Evolutionary conservation across 2,888 invertebrate species (phyloP).

Genomic region (Zhuqinia jingwanae): DNA sequence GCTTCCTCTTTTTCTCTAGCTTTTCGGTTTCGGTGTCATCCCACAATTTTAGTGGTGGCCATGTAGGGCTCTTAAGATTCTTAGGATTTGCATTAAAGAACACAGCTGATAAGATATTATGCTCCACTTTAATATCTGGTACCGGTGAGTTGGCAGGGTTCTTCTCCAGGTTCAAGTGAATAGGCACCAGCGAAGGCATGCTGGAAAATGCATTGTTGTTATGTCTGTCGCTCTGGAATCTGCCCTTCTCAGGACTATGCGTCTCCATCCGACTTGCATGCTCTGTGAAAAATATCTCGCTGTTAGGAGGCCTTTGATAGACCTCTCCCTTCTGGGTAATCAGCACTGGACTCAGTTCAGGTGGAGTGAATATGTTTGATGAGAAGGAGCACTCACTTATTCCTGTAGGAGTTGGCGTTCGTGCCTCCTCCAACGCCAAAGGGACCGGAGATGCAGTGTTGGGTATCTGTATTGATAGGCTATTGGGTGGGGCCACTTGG

Average conservation of each 20-base stretch:
- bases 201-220: neutral
- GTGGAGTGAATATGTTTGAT: slow-evolving; percentile 21
- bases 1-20: neutral
- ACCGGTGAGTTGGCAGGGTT: neutral
- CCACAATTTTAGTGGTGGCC: neutral
- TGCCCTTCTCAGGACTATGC: slow-evolving; percentile 13
- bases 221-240: neutral
- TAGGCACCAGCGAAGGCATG: neutral
- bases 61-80: slow-evolving; percentile 34
- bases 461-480: neutral
- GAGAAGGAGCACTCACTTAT: neutral
- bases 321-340: neutral
- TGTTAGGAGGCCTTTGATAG: neutral
- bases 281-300: neutral
- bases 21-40: neutral
- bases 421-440: neutral
- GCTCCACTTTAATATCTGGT: neutral
- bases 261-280: neutral
- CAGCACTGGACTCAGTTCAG: slow-evolving; percentile 13
- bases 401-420: neutral
- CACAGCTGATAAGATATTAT: neutral
- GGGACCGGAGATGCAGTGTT: neutral
- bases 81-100: neutral
- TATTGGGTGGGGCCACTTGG: neutral
- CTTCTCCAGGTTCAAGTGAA: too few species aligned